Evolutionary conservation across 64 coral and sea anemone species (phyloP).

Genomic region (Stichodactyla mertensii): DNA sequence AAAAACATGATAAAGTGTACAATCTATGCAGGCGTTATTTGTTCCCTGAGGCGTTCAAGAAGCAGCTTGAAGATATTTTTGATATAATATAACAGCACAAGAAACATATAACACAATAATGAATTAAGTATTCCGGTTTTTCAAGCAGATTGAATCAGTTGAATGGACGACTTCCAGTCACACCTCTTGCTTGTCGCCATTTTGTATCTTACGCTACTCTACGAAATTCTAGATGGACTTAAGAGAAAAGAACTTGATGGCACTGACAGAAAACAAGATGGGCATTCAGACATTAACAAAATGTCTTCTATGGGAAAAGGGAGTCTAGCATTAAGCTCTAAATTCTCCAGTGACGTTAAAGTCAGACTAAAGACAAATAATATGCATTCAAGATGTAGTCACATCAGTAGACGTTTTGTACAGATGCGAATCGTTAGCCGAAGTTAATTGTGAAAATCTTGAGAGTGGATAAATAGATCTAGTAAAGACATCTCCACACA

Average conservation of each 20-base stretch:
- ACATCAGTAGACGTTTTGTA: background rate
- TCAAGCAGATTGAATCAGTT: background rate
- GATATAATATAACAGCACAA: background rate
- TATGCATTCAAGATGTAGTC: background rate
- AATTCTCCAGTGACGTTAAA: background rate
- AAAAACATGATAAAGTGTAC: slow-evolving; percentile 1
- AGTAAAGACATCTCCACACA: background rate
- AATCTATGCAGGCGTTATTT: background rate
- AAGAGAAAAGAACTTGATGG: background rate
- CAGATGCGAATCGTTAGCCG: slow-evolving; percentile 12
- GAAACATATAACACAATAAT: background rate
- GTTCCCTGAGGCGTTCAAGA: background rate
- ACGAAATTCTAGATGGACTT: slow-evolving; percentile 14
- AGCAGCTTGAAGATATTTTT: background rate
- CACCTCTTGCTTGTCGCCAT: background rate
- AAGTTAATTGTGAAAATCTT: background rate
- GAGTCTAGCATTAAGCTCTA: background rate
- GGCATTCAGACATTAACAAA: background rate
- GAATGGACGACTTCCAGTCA: slow-evolving; percentile 8
- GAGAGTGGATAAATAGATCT: background rate
- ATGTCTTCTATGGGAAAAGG: background rate
- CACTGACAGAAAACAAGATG: background rate
- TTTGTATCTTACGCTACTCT: slow-evolving; percentile 16
- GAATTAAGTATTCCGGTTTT: background rate
- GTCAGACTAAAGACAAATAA: background rate